Base-by-base conservation (phyloP, 2,113 vertebrate genomes). In the Apteryx mantelli region DNA sequence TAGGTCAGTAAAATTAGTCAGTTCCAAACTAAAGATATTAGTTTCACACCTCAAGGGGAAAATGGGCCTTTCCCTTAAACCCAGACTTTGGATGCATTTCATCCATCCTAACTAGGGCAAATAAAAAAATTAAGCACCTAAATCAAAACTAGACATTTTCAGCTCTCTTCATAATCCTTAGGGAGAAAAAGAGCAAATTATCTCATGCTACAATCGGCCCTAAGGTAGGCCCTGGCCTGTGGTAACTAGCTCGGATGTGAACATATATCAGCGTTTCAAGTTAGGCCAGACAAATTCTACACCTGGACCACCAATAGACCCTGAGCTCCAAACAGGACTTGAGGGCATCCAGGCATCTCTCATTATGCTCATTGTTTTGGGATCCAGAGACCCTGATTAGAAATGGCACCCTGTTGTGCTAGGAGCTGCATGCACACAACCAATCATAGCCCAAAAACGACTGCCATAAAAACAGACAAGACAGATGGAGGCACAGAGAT, bases 401-500 rank as follows among this genome's bases (percentile, higher is more conserved):
- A n/a, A 44, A 21, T 12, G 1, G 38, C 1, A 0, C 55, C 68
- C 80, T 38, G 56, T 36, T 46, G 82, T 58, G 68, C 66, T 58
- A 77, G 25, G 50, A 95, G 87, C 78, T 81, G 79, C 86, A 50
- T 19, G 42, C 58, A 46, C 3, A 1, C 4, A 78, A 81, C 28
- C 66, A 73, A 79, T 28, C 78, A 78, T 48, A 69, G 36, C 88
- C 79, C 74, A 55, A 77, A 91, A 94, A 82, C 65, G 5, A 22
- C 30, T 26, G 42, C 50, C 63, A 25, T 71, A 83, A 81, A 95
- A 91, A 88, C n/a, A 95, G 90, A 34, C 30, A 65, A 73, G 87
- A 52, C 70, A 90, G 86, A 95, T 91, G 94, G 96, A 97, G 76
- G 50, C 71, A 70, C 58, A 90, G 34, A 24, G 93, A 86, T 90